Percentiles rank a stretch among this genome's conserved stretches.
phyloP scores from a whole-genome alignment of 2,888 invertebrate species.

The Nemotelus pantherinus region DNA sequence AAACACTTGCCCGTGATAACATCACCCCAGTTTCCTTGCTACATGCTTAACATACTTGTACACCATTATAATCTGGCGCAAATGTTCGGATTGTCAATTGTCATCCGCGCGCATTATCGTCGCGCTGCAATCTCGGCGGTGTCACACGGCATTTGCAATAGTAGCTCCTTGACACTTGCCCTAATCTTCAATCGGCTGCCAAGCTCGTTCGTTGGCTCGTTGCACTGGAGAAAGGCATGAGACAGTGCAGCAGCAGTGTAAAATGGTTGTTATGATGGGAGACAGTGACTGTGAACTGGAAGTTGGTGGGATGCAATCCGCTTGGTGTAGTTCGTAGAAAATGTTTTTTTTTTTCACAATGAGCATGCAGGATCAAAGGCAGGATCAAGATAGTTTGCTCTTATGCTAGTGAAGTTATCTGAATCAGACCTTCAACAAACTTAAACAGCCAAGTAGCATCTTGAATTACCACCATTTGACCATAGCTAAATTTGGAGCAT shows the following conservation, averaged over 20 bases:
- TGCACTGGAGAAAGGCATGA: slow-evolving; percentile 31
- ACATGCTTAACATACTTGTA: slow-evolving; percentile 5
- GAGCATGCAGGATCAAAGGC: too few species aligned
- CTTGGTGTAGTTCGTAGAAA: neutral
- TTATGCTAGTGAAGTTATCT: too few species aligned
- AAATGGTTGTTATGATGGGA: neutral
- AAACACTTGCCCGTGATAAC: slow-evolving; percentile 40
- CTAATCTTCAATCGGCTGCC: slow-evolving; percentile 15
- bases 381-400: too few species aligned
- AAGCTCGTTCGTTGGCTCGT: too few species aligned
- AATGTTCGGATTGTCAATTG: slow-evolving; percentile 41
- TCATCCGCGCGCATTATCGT: slow-evolving; percentile 13
- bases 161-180: slow-evolving; percentile 39
- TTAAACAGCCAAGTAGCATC: too few species aligned
- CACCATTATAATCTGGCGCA: slow-evolving; percentile 39
- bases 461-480: too few species aligned
- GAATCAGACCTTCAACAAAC: too few species aligned
- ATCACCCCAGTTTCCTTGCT: slow-evolving; percentile 33
- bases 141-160: slow-evolving; percentile 32
- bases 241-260: neutral
- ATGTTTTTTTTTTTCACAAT: slow-evolving; percentile 1
- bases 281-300: neutral
- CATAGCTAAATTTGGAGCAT: too few species aligned
- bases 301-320: too few species aligned
- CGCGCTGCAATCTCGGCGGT: slow-evolving; percentile 25